Conservation (phyloP, 2,888 invertebrate genomes). For the Leptura quadrifasciata region DNA sequence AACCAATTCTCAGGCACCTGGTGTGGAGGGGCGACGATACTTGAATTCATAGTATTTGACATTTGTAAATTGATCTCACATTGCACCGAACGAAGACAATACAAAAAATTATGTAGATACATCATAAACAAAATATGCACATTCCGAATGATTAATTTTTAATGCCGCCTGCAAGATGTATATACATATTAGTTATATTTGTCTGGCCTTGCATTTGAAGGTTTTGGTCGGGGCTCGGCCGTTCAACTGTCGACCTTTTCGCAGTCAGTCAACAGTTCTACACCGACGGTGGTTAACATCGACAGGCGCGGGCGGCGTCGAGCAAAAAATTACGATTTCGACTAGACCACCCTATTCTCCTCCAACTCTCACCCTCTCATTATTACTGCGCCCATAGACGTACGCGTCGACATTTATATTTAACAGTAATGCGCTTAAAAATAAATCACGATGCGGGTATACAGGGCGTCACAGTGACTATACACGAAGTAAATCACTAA, state of each 20-base stretch:
- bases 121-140: slow-evolving; percentile 14
- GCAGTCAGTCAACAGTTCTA: slow-evolving; percentile 62
- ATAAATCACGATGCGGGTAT: too few species aligned
- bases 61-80: neutral
- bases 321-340: slow-evolving; percentile 50
- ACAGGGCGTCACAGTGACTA: too few species aligned
- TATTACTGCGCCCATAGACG: slow-evolving; percentile 26
- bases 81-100: neutral
- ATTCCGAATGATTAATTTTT: slow-evolving; percentile 35
- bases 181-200: slow-evolving; percentile 65
- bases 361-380: slow-evolving; percentile 43
- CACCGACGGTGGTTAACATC: slow-evolving; percentile 57
- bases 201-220: slow-evolving; percentile 69
- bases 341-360: slow-evolving; percentile 41
- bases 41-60: neutral
- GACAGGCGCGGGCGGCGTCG: slow-evolving; percentile 44
- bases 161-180: slow-evolving; percentile 57
- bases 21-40: neutral
- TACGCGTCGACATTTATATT: neutral
- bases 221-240: slow-evolving; percentile 67
- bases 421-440: too few species aligned
- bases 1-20: too few species aligned
- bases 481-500: too few species aligned
- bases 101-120: neutral
- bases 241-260: slow-evolving; percentile 67